Evolutionary conservation across 2,113 vertebrate species (phyloP), one percentile per base, ranked within the genome.

Genomic region (Cephalopholis sonnerati): DNA sequence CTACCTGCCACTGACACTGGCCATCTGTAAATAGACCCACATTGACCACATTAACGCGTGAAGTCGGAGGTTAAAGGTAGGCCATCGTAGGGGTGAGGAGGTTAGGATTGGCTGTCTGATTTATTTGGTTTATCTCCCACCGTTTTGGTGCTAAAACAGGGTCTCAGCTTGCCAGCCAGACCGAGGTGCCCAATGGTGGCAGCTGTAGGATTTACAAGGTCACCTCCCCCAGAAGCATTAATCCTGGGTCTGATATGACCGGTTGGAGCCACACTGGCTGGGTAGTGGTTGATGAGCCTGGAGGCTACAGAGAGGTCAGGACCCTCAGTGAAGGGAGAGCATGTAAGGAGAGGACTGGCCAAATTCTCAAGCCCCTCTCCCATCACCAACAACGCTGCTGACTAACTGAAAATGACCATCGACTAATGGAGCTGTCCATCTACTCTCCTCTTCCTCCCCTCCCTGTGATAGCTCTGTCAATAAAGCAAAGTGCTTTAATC

Each of bases 231-330:
- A 85, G 84, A 91, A 70, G 77, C 93, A 95, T 96, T 94, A 92
- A 95, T 95, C 93, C 93, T 92, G 61, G 36, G 44, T 77, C 85
- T 91, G 94, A 95, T 95, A 93, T 86, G 93, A 91, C 74, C 67
- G 29, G 59, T 79, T 93, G 93, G 93, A 94, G 95, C 93, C 94
- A 90, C 67, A 62, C 87, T 94, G 94, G 91, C 95, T 94, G 90
- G 91, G 75, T 74, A 85, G 84, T 63, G 72, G 90, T 87, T 88
- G 90, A 93, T 89, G 91, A 92, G 88, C 79, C 63, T 61, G 72
- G 86, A 82, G 82, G 84, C 90, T 76, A 84, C 82, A 80, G 82
- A 72, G 81, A 90, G 93, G 94, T 93, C 92, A 93, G 79, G 83
- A 92, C 92, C 90, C 74, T 71, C 68, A 71, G 77, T 84, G 86